Evolutionary conservation across 2,797 vertebrate genomes (phyloP), one percentile per base, ranked within the genome.

Genomic region (Pteropus rufus): DNA sequence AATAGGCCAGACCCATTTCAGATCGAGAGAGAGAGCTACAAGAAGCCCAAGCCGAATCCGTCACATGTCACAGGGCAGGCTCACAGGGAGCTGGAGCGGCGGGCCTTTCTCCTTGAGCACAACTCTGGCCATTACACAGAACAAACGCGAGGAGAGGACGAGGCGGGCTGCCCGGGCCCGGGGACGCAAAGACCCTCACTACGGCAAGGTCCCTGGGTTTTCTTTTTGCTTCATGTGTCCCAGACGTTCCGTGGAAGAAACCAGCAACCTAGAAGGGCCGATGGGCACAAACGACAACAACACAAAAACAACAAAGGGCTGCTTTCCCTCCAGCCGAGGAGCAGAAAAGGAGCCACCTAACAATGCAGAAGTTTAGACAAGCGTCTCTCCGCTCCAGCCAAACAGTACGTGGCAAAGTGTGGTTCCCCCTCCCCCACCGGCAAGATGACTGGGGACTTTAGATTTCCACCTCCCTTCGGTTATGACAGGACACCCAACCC

Each of bases 1-100:
- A 75, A 29, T 7, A 29, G 36, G 5, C 8, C 64, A 49, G 39
- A n/a, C 26, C 26, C 4, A 5, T 16, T 29, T 44, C 24, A 10
- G 1, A 69, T 0, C 15, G 23, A 29, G 44, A 31, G 8, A 29
- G 8, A 69, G 31, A 12, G 6, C 46, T 3, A 31, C 3, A 15
- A 52, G 87, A 54, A 41, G 64, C 72, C 54, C 14, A 44, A 36
- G 1, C 24, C 19, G 34, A 29, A 1, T 21, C 67, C 31, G 14
- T 18, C 24, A 8, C n/a, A 77, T 29, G 31, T 52, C n/a, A 4
- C 16, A 62, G 29, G 24, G 16, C 36, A 69, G 9, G n/a, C 41
- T 18, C 26, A 8, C 3, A 31, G 44, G 52, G 34, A 75, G 41
- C 39, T 2, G 21, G 70, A 36, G 6, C 0, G 9, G 24, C 31